Base-by-base conservation (phyloP, 2,888 invertebrate species). In the Drosophila prostipennis region DNA sequence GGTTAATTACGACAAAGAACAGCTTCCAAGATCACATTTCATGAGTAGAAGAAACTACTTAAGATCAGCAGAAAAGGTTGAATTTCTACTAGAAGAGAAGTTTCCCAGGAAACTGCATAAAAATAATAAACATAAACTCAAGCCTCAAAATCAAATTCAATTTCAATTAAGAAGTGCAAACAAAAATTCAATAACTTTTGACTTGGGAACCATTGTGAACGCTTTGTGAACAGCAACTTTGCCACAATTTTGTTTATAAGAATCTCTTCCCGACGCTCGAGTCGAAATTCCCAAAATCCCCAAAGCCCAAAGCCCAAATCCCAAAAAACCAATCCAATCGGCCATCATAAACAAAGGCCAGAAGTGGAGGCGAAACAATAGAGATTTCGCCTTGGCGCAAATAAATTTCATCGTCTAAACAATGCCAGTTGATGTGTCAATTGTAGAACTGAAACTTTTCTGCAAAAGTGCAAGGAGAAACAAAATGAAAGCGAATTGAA, bases 361-460 rank as follows among this genome's bases (percentile, higher is more conserved):
- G 55, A 57, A 69, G 79, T 69, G 65, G 61, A 23, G 40, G 67
- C 63, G 45, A 32, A 67, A 53, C 40, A 61, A 69, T 70, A 52
- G 23, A 65, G 65, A 42, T 63, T 63, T 61, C 61, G 34, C 45
- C 16, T 59, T 72, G 64, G 64, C 19, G 43, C 58, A 64, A 73
- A 76, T 74, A 64, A 76, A 76, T 76, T 77, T 61, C 54, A 60
- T 60, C 49, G 71, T 74, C 77, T 79, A 79, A 84, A 85, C 87
- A 85, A 77, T 85, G 73, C 85, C 64, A 46, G 76, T 79, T 69
- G 78, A 82, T 80, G 72, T 80, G 75, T 72, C 77, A 69, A 70
- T 74, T 72, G 74, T 76, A 51, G 43, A 54, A 63, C 19, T 19
- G 58, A 63, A 78, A 74, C 63, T 49, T 57, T 52, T 54, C 34